Percentiles rank a stretch among this genome's conserved stretches.
Conservation (phyloP, 2,797 vertebrate genomes). For the Xenentodon cancila region DNA sequence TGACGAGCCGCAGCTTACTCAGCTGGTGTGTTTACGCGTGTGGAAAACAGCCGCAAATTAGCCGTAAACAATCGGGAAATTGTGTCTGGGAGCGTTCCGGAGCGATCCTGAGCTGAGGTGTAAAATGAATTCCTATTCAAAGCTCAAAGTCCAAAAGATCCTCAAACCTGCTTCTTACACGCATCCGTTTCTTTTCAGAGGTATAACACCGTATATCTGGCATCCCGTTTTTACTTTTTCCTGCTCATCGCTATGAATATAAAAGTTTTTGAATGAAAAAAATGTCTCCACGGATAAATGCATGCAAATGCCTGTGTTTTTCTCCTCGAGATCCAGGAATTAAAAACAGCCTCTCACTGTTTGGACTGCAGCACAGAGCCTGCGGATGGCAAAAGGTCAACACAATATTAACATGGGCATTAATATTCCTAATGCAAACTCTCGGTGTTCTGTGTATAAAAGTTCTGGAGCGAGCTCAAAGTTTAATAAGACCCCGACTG, state of each 20-base stretch:
- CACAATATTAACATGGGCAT: constrained; percentile 82
- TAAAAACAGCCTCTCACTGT: constrained; percentile 76
- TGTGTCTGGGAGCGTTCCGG: constrained; percentile 37
- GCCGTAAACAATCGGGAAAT: constrained; percentile 64
- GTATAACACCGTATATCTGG: too few species aligned
- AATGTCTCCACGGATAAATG: constrained; percentile 40
- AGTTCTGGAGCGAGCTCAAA: constrained; percentile 78
- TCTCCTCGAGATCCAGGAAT: constrained; percentile 57
- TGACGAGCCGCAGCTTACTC: constrained; percentile 14
- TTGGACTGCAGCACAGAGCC: constrained; percentile 74
- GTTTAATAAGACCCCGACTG: constrained; percentile 74
- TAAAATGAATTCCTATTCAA: too few species aligned
- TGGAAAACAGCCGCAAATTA: constrained; percentile 65
- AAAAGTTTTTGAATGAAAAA: neutral
- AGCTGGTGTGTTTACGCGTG: constrained; percentile 53
- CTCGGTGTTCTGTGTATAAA: constrained; percentile 53
- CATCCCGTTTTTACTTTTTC: too few species aligned
- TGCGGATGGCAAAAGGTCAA: constrained; percentile 80
- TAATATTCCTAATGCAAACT: constrained; percentile 85
- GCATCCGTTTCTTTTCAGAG: too few species aligned
- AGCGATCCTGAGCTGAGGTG: neutral
- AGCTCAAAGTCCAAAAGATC: too few species aligned
- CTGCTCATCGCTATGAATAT: neutral
- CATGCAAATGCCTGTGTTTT: constrained; percentile 39
- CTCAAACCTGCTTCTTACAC: too few species aligned